These are phyloP conservation scores for Mercenaria mercenaria DNA, from an alignment of 1,140 invertebrate genomes.

Conservation along the genomic window DNA sequence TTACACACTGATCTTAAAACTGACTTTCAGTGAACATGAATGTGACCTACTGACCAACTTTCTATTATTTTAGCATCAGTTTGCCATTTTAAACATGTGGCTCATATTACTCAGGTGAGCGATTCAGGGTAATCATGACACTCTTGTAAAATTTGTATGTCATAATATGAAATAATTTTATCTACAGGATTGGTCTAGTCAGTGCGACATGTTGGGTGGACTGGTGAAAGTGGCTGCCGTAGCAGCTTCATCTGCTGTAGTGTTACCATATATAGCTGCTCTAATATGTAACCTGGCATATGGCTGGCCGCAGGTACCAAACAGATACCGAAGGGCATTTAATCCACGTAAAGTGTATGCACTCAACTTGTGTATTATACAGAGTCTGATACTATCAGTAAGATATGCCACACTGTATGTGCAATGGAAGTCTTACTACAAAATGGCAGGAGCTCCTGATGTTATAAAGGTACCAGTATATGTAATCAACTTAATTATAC, in stretches of 20 bases:
- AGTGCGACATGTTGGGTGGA: conserved; percentile 9
- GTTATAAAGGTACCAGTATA: conserved; percentile 84
- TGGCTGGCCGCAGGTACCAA: conserved; percentile 81
- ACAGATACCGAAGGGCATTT: conserved; percentile 77
- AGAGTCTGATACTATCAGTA: conserved; percentile 74
- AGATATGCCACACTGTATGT: conserved; percentile 78
- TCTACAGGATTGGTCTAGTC: background rate
- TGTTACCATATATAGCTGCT: conserved; percentile 82
- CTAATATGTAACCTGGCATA: conserved; percentile 80
- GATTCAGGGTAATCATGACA: no score
- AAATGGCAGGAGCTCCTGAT: conserved; percentile 67
- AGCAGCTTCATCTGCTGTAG: conserved; percentile 70
- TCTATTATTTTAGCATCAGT: no score
- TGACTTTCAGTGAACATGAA: no score
- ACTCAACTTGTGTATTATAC: conserved; percentile 80
- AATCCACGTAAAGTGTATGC: conserved; percentile 83
- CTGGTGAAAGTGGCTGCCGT: conserved; percentile 26
- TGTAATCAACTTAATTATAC: no score
- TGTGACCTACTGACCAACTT: no score
- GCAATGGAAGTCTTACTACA: conserved; percentile 82
- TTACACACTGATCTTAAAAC: no score
- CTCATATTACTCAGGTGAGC: no score
- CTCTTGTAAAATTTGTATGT: background rate
- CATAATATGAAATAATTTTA: background rate
- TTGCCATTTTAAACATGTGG: no score